These are phyloP conservation scores for Venusia cambrica DNA, from an alignment of 2,888 invertebrate species.

Conservation along the genomic window DNA sequence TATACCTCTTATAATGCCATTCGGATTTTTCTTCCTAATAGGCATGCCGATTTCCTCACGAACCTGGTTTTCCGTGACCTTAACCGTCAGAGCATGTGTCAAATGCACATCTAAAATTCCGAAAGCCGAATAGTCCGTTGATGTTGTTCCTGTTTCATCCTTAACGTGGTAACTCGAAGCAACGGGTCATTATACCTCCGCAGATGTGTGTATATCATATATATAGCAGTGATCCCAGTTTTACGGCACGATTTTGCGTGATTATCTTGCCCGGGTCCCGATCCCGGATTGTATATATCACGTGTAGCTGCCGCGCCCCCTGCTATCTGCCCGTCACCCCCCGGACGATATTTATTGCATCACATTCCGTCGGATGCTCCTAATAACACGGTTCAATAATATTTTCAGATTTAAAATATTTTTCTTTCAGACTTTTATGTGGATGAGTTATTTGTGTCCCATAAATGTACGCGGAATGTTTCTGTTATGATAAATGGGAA, in stretches of 20 bases:
- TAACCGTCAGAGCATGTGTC: no score
- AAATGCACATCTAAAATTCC: no score
- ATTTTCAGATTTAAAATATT: conserved; percentile 46
- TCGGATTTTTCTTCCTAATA: no score
- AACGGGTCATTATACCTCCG: conserved; percentile 35
- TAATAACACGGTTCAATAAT: conserved; percentile 51
- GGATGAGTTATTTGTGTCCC: conserved; percentile 19
- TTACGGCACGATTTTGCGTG: conserved; percentile 22
- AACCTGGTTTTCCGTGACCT: no score
- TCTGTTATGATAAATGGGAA: background rate
- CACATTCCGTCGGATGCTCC: conserved; percentile 45
- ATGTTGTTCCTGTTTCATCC: no score
- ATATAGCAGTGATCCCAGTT: conserved; percentile 26
- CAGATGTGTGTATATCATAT: conserved; percentile 33
- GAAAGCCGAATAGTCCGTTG: no score
- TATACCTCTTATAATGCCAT: no score
- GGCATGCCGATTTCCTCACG: no score
- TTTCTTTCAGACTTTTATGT: conserved; percentile 32
- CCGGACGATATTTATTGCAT: conserved; percentile 41
- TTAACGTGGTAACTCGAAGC: conserved; percentile 46
- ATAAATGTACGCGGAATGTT: conserved; percentile 4
- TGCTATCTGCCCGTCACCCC: conserved; percentile 28
- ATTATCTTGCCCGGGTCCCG: conserved; percentile 29
- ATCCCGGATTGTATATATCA: conserved; percentile 43
- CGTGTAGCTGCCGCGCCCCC: conserved; percentile 33